Conservation (phyloP, 2,113 vertebrate genomes). For the Arothron firmamentum region DNA sequence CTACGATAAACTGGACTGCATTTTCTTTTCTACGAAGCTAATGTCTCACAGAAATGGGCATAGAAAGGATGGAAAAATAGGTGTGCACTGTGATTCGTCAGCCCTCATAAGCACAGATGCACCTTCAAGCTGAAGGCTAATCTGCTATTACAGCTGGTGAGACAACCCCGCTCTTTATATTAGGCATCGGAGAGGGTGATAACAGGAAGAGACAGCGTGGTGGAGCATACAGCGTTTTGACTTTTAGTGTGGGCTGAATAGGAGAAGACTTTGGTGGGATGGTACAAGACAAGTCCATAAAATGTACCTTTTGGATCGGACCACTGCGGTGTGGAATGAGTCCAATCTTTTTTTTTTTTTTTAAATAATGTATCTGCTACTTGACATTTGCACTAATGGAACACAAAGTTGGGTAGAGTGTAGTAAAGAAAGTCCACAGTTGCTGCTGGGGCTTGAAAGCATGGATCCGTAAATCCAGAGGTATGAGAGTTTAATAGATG, state of each 20-base stretch:
- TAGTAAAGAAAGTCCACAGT: conserved; percentile 3
- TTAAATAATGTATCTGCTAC: conserved; percentile 4
- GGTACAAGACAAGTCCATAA: conserved; percentile 51
- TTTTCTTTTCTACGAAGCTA: conserved; percentile 2
- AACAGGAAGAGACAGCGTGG: conserved; percentile 23
- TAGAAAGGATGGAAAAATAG: conserved; percentile 30
- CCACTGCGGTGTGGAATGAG: conserved; percentile 5
- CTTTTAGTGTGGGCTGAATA: conserved; percentile 16
- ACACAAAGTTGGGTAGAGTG: neutral
- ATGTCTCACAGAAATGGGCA: conserved; percentile 33
- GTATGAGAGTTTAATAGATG: conserved; percentile 27
- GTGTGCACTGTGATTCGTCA: conserved; percentile 9
- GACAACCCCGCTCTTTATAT: conserved; percentile 52
- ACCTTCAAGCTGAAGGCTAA: conserved; percentile 44
- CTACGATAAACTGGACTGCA: conserved; percentile 13
- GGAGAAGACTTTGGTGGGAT: conserved; percentile 17
- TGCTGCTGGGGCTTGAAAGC: neutral
- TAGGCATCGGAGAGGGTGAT: conserved; percentile 30
- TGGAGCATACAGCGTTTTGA: conserved; percentile 26
- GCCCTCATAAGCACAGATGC: neutral
- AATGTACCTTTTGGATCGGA: conserved; percentile 23
- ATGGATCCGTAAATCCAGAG: conserved; percentile 11
- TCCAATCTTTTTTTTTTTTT: conserved; percentile 11
- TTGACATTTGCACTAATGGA: conserved; percentile 2
- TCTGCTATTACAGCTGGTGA: conserved; percentile 48